Percentiles rank a stretch among this genome's conserved stretches.
phyloP scores from a whole-genome alignment of 2,113 vertebrate species.

The Glaucomys volans region DNA sequence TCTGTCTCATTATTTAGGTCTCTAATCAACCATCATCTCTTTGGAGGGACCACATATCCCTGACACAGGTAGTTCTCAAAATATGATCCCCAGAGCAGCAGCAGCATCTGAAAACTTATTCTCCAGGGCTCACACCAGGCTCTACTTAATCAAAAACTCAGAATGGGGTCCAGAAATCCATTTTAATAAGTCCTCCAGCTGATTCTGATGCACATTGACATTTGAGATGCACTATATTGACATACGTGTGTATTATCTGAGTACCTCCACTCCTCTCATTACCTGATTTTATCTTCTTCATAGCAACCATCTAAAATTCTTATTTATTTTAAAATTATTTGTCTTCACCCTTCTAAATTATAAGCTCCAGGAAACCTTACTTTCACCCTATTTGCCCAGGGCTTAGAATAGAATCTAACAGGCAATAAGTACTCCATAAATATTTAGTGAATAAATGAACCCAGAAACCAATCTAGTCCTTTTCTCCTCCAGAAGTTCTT shows the following conservation, averaged over 20 bases:
- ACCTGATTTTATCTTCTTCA: background rate
- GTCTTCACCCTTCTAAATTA: background rate
- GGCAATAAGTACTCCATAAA: background rate
- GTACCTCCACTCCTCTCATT: background rate
- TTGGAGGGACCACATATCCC: background rate
- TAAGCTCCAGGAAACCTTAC: background rate
- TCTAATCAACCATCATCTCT: background rate
- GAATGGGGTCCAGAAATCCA: background rate
- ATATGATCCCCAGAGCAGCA: background rate
- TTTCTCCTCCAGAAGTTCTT: background rate
- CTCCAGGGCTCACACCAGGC: background rate
- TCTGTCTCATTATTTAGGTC: background rate
- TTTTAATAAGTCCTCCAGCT: background rate
- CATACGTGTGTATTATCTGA: background rate
- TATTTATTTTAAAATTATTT: background rate
- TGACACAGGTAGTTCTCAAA: background rate
- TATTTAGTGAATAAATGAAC: constrained; percentile 27
- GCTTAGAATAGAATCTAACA: background rate
- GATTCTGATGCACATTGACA: background rate
- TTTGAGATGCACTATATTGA: background rate
- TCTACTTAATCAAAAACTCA: background rate
- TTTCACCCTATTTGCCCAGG: background rate
- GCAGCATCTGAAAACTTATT: background rate
- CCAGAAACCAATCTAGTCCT: background rate
- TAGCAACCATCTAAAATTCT: background rate